Base-by-base conservation (phyloP, 2,888 invertebrate species). In the Campoletis raptor region DNA sequence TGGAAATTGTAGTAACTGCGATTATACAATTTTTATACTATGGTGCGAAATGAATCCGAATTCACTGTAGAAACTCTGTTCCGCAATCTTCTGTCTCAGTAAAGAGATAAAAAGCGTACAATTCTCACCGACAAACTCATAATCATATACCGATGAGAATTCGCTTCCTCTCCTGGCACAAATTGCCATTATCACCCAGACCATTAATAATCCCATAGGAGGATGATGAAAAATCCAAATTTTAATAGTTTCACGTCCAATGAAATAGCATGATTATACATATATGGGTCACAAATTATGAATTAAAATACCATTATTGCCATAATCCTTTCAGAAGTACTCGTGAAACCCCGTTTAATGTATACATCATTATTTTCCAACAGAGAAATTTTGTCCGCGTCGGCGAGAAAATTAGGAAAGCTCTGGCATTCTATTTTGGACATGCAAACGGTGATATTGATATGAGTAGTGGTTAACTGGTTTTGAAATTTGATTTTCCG, bases 401-500 rank as follows among this genome's bases (percentile, higher is more conserved):
- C 24, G 24, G 10, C 6, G 61, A 30, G 30, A 61, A 61, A 61
- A 30, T 61, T 30, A 15, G 30, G 7, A 15, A 30, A 30, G 48
- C 12, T 30, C 2, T 5, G 30, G 30, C 30, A 24, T 12, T 57
- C 61, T 15, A 30, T 61, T 61, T 61, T 15, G 61, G 30, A 7
- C 15, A 61, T 12, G 24, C 30, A 30, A 30, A 18, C 48, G 30
- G 24, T 30, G 30, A 61, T 61, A 61, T 61, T 61, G 4, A 24
- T 30, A 24, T 30, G 61, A 30, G 30, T 15, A 6, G 6, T 61
- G 15, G 61, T 61, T 61, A 61, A 61, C 61, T 15, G 30, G 24
- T 61, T 61, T 61, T 1, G 15, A 61, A 61, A 85, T 66, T 67
- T 18, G 61, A 61, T 48, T 74, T 79, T 74, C 78, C 64, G 78